Evolutionary conservation across 2,797 vertebrate genomes (phyloP).

Genomic region (Kryptolebias ocellatus): DNA sequence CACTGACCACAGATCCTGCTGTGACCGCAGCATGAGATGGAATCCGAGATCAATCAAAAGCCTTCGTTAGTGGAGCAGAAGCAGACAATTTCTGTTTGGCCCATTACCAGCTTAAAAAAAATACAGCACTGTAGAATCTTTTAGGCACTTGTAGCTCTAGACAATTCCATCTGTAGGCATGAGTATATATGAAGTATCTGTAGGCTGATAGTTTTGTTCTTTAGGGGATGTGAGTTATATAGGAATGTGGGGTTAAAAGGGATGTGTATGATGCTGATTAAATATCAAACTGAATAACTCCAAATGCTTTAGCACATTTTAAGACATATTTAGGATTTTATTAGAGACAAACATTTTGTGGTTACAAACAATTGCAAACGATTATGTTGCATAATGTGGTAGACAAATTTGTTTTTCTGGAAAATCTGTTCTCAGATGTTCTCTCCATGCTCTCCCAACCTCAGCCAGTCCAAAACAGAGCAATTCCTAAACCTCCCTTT

Average conservation of each 20-base stretch:
- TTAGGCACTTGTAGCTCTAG: conserved; percentile 27
- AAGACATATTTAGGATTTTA: neutral
- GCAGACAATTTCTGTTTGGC: conserved; percentile 26
- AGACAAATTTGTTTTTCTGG: conserved; percentile 20
- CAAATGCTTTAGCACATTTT: neutral
- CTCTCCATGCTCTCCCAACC: conserved; percentile 64
- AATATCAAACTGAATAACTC: neutral
- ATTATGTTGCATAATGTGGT: neutral
- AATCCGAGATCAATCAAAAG: conserved; percentile 65
- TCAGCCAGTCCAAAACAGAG: conserved; percentile 79
- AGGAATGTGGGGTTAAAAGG: neutral
- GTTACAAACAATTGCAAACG: neutral
- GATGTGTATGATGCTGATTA: neutral
- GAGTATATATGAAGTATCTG: conserved; percentile 26
- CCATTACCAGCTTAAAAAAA: conserved; percentile 49
- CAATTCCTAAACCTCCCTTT: conserved; percentile 83
- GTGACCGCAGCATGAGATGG: conserved; percentile 60
- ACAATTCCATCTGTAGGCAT: conserved; percentile 33
- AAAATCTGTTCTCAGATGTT: conserved; percentile 65
- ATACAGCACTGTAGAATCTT: conserved; percentile 45
- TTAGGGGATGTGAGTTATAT: neutral
- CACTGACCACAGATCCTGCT: conserved; percentile 70
- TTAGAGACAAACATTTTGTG: neutral
- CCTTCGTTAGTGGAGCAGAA: conserved; percentile 61
- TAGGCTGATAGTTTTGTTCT: neutral